These are phyloP conservation scores for Drosophila mojavensis DNA, from an alignment of 1,140 invertebrate genomes.

Conservation along the genomic window DNA sequence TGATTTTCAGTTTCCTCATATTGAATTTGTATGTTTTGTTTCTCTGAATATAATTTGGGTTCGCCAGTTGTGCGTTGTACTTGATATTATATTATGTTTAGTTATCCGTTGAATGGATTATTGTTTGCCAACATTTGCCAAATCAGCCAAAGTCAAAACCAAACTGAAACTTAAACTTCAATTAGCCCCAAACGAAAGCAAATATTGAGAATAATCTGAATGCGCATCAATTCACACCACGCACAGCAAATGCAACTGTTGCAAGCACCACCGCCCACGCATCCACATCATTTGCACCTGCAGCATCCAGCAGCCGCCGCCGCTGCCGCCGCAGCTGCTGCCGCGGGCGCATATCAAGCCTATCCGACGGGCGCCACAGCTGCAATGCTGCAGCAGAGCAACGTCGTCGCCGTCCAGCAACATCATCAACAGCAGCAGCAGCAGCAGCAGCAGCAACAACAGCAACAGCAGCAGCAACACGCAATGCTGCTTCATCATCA, in stretches of 20 bases:
- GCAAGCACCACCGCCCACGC: slow-evolving; percentile 78
- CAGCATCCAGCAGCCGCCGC: slow-evolving; percentile 62
- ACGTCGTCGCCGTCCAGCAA: slow-evolving; percentile 60
- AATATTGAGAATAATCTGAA: slow-evolving; percentile 66
- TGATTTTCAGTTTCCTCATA: slow-evolving; percentile 3
- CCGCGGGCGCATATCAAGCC: slow-evolving; percentile 60
- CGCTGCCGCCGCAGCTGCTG: slow-evolving; percentile 46
- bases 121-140: slow-evolving; percentile 17
- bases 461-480: slow-evolving; percentile 54
- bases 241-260: slow-evolving; percentile 84
- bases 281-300: slow-evolving; percentile 71
- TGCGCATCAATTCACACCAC: slow-evolving; percentile 69
- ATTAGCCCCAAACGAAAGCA: slow-evolving; percentile 22
- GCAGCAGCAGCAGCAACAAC: slow-evolving; percentile 62
- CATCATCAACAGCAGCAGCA: slow-evolving; percentile 70
- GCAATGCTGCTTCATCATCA: slow-evolving; percentile 59
- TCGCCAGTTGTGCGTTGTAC: slow-evolving; percentile 11
- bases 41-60: slow-evolving; percentile 7
- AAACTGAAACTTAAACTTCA: slow-evolving; percentile 62
- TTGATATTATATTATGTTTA: slow-evolving; percentile 4
- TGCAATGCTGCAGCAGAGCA: slow-evolving; percentile 57
- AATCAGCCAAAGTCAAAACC: slow-evolving; percentile 49
- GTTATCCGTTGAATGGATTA: slow-evolving; percentile 6
- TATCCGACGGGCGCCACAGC: slow-evolving; percentile 44
- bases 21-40: not conserved